A percentile compares a stretch with the other conserved stretches of the same genome.
Conservation (phyloP, 2,113 vertebrate species). For the Echinops telfairi region DNA sequence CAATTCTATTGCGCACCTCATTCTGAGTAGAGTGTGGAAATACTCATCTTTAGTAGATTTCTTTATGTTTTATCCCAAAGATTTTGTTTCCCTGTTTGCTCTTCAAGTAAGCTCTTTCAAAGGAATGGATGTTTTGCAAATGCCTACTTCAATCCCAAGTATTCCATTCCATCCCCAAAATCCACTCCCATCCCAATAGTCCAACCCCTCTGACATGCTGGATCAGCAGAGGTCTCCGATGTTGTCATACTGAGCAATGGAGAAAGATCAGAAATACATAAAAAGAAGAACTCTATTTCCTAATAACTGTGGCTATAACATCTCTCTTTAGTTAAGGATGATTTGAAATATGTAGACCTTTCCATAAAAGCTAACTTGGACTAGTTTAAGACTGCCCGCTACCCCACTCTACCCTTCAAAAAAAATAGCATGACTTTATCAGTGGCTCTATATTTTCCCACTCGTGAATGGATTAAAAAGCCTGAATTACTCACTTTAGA, state of each 20-base stretch:
- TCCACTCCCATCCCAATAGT: neutral
- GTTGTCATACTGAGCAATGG: neutral
- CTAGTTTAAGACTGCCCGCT: neutral
- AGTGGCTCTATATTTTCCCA: neutral
- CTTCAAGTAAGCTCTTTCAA: neutral
- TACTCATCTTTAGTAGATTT: slow-evolving; percentile 10
- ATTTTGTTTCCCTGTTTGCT: slow-evolving; percentile 5
- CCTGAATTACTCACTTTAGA: neutral
- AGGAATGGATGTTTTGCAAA: slow-evolving; percentile 36
- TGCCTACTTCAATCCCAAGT: neutral
- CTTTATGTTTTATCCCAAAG: slow-evolving; percentile 36
- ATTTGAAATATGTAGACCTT: neutral
- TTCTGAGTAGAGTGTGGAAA: neutral
- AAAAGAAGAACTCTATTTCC: neutral
- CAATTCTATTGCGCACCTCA: slow-evolving; percentile 9
- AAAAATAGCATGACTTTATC: neutral
- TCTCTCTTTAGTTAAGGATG: neutral
- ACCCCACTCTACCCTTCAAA: neutral
- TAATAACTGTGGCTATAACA: neutral
- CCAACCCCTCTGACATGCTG: slow-evolving; percentile 15
- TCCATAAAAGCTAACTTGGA: neutral
- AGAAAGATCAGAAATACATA: slow-evolving; percentile 19
- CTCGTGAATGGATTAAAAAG: neutral
- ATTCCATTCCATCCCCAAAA: slow-evolving; percentile 4
- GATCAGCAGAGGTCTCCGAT: neutral